These are phyloP conservation scores for Pimephales promelas DNA, from an alignment of 2,113 vertebrate genomes.

Conservation along the genomic window DNA sequence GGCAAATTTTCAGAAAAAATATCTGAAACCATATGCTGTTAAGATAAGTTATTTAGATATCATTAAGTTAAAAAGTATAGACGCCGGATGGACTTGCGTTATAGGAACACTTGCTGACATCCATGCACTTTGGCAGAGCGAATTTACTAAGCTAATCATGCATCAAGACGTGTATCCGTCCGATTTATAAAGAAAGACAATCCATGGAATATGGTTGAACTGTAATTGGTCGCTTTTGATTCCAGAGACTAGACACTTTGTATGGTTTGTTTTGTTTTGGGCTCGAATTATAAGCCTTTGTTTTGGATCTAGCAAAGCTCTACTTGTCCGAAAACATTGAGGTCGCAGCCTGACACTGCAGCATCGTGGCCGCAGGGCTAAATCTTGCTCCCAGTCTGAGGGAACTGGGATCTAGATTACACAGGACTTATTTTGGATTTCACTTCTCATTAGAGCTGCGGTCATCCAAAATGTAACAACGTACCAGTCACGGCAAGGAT, in stretches of 20 bases:
- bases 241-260: constrained; percentile 34
- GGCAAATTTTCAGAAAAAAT: neutral
- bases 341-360: constrained; percentile 33
- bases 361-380: constrained; percentile 31
- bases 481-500: constrained; percentile 14
- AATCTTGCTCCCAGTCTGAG: constrained; percentile 26
- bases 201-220: neutral
- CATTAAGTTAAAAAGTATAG: neutral
- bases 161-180: neutral
- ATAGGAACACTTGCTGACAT: neutral
- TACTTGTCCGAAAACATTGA: constrained; percentile 54
- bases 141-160: neutral
- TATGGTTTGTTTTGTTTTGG: constrained; percentile 49
- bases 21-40: neutral
- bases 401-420: constrained; percentile 28
- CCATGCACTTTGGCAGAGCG: neutral
- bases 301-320: constrained; percentile 51
- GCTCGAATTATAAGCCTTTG: constrained; percentile 44
- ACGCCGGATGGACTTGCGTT: neutral
- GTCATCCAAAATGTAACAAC: neutral
- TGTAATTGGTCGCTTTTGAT: constrained; percentile 48
- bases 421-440: constrained; percentile 41
- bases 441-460: constrained; percentile 41
- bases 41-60: neutral
- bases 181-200: neutral